Evolutionary conservation across 2,888 invertebrate species (phyloP).

Genomic region (Mythimna vitellina): DNA sequence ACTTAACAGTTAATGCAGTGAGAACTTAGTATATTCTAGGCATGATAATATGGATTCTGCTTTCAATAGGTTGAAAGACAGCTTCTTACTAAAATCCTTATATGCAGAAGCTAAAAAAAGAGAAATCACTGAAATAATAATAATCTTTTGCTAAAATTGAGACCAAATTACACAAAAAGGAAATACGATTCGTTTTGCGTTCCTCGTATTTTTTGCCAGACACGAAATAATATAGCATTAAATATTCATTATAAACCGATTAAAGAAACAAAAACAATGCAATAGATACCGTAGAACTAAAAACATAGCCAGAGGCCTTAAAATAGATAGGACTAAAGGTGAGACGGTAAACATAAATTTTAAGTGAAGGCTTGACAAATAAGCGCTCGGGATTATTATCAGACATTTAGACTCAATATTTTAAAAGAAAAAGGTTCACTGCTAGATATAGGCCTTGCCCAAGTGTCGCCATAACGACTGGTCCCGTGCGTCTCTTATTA

Average conservation of each 20-base stretch:
- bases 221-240: conserved; percentile 60
- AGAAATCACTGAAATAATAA: conserved; percentile 19
- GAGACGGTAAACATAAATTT: conserved; percentile 40
- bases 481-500: too few relatives aligned
- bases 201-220: conserved; percentile 43
- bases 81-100: not conserved
- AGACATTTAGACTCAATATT: too few relatives aligned
- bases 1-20: not conserved
- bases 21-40: not conserved
- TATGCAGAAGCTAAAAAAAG: conserved; percentile 18
- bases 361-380: conserved; percentile 27
- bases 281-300: conserved; percentile 43
- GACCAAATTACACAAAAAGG: conserved; percentile 34
- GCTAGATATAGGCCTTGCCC: too few relatives aligned
- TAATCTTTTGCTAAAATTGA: conserved; percentile 10
- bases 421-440: too few relatives aligned
- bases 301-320: conserved; percentile 40
- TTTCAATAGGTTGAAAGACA: too few relatives aligned
- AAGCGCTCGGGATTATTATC: conserved; percentile 36
- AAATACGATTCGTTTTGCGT: conserved; percentile 38
- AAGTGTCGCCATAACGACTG: too few relatives aligned
- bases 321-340: conserved; percentile 39
- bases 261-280: conserved; percentile 60
- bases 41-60: too few relatives aligned
- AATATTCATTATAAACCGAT: conserved; percentile 65